Evolutionary conservation across 1,140 invertebrate species (phyloP), one percentile per base, ranked within the genome.

Genomic region (Leptestheria dahalacensis): DNA sequence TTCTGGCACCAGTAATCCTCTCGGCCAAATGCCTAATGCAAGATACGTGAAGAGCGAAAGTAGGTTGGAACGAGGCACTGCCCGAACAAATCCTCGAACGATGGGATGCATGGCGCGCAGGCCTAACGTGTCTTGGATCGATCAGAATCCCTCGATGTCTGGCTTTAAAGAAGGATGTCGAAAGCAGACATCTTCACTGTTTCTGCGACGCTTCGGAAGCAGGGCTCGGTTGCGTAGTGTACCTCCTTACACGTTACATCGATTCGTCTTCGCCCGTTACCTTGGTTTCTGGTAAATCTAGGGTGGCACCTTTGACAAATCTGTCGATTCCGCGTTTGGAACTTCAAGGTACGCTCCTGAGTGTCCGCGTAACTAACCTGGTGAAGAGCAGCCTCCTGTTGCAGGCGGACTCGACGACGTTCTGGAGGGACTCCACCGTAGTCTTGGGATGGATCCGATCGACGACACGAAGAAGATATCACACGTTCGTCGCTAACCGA

Each of bases 181-280:
- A 15, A 24, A 24, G 26, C 18, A 29, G 59, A 12, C 61, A 68
- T 51, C 46, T 70, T 15, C 66, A 69, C 46, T 61, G 64, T 1
- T 70, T 69, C 56, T 65, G 59, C n/a, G 69, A 71, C 61, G 68
- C 68, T 9, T 66, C 64, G n/a, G 62, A 67, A 23, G 20, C 57
- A 12, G 69, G 68, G 2, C 67, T 65, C 47, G 58, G 62, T 3
- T 64, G 69, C 0, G 68, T 66, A 10, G 62, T 58, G 0, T 70
- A 69, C 25, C 41, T 70, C n/a, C 57, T 66, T 33, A 20, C 48
- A 12, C 26, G 21, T 18, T 50, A 47, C 10, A 4, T 26, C 20
- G 23, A 48, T 18, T 4, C 4, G 23, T 10, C 2, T 26, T 24
- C 28, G 12, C 9, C 21, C 24, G 4, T 26, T 6, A 25, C 18